Evolutionary conservation across 1,140 invertebrate genomes (phyloP).

Genomic region (Dufourea novaeangliae): DNA sequence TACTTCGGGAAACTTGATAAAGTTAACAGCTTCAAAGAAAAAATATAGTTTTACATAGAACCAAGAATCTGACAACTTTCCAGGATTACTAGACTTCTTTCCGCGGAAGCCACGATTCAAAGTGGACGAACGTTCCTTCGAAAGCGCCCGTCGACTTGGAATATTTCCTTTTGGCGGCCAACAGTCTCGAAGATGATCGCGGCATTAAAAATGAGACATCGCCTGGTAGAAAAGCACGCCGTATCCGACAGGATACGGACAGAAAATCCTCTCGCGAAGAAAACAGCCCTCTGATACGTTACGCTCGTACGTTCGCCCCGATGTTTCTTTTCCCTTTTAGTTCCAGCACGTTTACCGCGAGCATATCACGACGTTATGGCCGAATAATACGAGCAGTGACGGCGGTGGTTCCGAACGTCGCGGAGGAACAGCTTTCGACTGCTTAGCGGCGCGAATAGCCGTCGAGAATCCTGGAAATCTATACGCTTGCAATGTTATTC

Average conservation of each 20-base stretch:
- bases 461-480: not conserved
- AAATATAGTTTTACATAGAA: too few species aligned
- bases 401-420: too few species aligned
- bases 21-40: too few species aligned
- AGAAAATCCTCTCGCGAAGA: slow-evolving; percentile 24
- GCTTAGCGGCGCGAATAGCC: not conserved
- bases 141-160: too few species aligned
- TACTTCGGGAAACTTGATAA: too few species aligned
- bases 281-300: slow-evolving; percentile 1
- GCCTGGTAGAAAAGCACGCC: not conserved
- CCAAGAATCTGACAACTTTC: too few species aligned
- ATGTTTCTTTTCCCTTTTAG: slow-evolving; percentile 51
- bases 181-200: too few species aligned
- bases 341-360: slow-evolving; percentile 49
- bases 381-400: slow-evolving; percentile 35
- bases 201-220: slow-evolving; percentile 1
- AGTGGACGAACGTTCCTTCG: too few species aligned
- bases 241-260: slow-evolving; percentile 48
- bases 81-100: too few species aligned
- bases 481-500: not conserved
- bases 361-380: slow-evolving; percentile 41
- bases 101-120: too few species aligned
- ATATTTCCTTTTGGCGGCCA: too few species aligned
- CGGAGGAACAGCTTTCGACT: slow-evolving; percentile 2
- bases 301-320: not conserved